phyloP scores from a whole-genome alignment of 2,888 invertebrate genomes.

The Platycnemis pennipes region DNA sequence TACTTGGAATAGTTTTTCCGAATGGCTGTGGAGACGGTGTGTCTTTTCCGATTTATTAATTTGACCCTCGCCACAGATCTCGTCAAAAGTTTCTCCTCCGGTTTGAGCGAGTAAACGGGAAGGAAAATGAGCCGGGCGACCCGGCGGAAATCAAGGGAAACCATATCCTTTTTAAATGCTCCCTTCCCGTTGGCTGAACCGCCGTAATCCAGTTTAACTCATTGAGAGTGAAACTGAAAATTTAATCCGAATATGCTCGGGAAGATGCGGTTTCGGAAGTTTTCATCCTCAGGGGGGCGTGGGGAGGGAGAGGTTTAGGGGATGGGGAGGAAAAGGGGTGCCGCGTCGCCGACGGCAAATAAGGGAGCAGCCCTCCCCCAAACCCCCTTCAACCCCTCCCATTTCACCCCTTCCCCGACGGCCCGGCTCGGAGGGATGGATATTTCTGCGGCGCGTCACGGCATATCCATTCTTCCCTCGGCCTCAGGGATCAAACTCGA shows the following conservation, averaged over 20 bases:
- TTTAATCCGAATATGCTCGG: constrained; percentile 12
- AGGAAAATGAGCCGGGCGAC: neutral
- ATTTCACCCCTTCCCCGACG: neutral
- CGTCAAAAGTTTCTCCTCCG: neutral
- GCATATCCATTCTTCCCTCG: neutral
- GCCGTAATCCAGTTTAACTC: constrained; percentile 12
- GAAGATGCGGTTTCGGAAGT: neutral
- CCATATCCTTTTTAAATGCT: neutral
- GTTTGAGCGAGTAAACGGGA: neutral
- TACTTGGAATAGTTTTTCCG: no score
- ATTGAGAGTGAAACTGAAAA: constrained; percentile 22
- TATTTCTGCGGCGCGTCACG: no score
- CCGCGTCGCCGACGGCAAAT: no score
- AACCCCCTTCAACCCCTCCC: neutral
- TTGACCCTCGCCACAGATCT: neutral
- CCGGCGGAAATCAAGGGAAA: neutral
- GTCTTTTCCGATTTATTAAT: neutral
- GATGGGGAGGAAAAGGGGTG: no score
- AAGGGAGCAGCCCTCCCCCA: no score
- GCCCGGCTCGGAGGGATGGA: no score
- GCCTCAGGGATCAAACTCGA: constrained; percentile 12
- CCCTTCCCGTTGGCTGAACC: neutral
- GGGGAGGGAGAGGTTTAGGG: neutral
- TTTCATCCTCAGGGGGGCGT: neutral
- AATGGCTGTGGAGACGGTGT: no score